Evolutionary conservation across 2,888 invertebrate genomes (phyloP), one percentile per base, ranked within the genome.

Genomic region (Rhopalosiphum nymphaeae): DNA sequence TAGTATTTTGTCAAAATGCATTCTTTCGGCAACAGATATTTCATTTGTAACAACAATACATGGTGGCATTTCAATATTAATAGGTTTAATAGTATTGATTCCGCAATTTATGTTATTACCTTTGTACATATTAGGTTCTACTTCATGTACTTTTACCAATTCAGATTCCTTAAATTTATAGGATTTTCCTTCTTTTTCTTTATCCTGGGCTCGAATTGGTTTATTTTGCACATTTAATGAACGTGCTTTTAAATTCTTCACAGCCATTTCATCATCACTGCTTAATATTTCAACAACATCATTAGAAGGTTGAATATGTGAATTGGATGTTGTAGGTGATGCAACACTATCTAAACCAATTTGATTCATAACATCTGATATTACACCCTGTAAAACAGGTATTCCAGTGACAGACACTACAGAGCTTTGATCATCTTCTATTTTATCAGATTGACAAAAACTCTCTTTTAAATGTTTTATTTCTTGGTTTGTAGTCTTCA

Each of bases 221-320:
- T 86, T 13, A 7, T 53, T 53, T 53, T 53, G 21, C 4, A 21
- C 3, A 42, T 84, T 53, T 44, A 13, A 11, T 3, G 42, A 0
- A 29, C 10, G 25, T n/a, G 5, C 3, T 9, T 61, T 49, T 25
- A 3, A 1, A 49, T 11, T 9, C 42, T 49, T 1, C 0, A 29
- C 0, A 21, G 5, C 87, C 16, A 29, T 36, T n/a, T 84, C 78
- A n/a, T 93, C 93, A 0, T 94, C 94, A 49, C 91, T 91, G 53
- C 94, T 94, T 67, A 84, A 89, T 93, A 91, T 86, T 91, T 94
- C 94, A 85, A 94, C 85, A 67, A 91, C 29, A 11, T 90, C 94
- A 86, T 29, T 13, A 42, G 21, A 9, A 36, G 29, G 21, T 21
- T 10, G 1, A 26, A 46, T 84, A 85, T 7, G 16, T 49, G 29